Evolutionary conservation across 2,888 invertebrate species (phyloP).

Genomic region (Pherbina coryleti): DNA sequence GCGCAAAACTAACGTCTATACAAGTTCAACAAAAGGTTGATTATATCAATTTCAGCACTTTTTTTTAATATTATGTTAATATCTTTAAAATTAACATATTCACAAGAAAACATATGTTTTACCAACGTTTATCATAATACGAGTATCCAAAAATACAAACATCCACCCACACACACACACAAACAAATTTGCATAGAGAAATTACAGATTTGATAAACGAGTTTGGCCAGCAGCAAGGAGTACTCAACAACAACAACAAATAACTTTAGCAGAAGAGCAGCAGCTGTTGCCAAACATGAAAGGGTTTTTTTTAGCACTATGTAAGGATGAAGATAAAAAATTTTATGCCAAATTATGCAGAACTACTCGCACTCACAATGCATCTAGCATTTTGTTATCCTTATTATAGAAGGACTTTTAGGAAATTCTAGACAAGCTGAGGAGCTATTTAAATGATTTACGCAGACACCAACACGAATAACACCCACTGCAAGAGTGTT

Average conservation of each 20-base stretch:
- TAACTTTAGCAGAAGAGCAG: neutral
- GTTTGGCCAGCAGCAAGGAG: constrained; percentile 56
- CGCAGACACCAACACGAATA: neutral
- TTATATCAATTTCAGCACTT: too few relatives aligned
- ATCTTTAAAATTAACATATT: too few relatives aligned
- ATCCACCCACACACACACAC: neutral
- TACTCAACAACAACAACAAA: constrained; percentile 10
- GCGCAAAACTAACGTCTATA: too few relatives aligned
- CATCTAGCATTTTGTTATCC: neutral
- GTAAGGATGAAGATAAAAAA: neutral
- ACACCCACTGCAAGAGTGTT: too few relatives aligned
- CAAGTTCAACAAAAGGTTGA: too few relatives aligned
- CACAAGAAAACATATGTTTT: constrained; percentile 15
- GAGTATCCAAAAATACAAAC: too few relatives aligned
- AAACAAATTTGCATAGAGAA: constrained; percentile 64
- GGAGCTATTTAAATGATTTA: neutral
- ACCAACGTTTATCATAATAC: constrained; percentile 25
- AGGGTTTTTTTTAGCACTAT: neutral
- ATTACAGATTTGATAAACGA: constrained; percentile 62
- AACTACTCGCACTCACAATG: constrained; percentile 12
- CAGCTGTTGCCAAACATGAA: constrained; percentile 11
- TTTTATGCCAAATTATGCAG: constrained; percentile 13
- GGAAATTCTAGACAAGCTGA: neutral
- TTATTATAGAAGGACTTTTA: neutral
- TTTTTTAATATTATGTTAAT: too few relatives aligned